Evolutionary conservation across 1,140 invertebrate genomes (phyloP).

Genomic region (Leptestheria dahalacensis): DNA sequence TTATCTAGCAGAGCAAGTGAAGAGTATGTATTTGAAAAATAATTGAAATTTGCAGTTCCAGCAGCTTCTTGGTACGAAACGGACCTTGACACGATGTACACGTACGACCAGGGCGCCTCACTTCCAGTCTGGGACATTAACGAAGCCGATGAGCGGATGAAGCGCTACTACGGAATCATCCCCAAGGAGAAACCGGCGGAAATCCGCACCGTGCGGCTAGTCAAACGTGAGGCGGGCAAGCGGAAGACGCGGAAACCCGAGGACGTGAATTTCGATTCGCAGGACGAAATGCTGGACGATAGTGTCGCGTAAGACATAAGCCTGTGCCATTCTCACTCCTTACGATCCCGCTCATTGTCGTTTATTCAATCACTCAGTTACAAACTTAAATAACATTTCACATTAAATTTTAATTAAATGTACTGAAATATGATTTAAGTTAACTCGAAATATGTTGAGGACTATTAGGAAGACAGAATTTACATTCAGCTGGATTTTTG

Average conservation of each 20-base stretch:
- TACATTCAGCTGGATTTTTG: too few relatives aligned
- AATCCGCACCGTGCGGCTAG: constrained; percentile 82
- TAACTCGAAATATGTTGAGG: too few relatives aligned
- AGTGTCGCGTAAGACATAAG: background rate
- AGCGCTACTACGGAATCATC: constrained; percentile 44
- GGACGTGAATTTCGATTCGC: background rate
- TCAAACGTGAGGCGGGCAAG: constrained; percentile 76
- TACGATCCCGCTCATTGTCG: too few relatives aligned
- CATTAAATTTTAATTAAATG: too few relatives aligned
- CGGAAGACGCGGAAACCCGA: constrained; percentile 34
- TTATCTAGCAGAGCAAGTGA: too few relatives aligned
- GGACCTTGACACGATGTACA: constrained; percentile 63
- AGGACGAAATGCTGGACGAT: constrained; percentile 10
- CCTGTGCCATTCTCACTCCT: too few relatives aligned
- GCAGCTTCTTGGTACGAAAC: constrained; percentile 61
- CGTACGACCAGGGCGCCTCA: constrained; percentile 32
- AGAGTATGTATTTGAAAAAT: too few relatives aligned
- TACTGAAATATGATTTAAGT: too few relatives aligned
- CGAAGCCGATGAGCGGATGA: constrained; percentile 41
- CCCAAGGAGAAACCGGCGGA: constrained; percentile 60
- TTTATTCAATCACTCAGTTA: too few relatives aligned
- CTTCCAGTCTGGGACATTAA: constrained; percentile 29
- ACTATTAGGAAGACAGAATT: too few relatives aligned
- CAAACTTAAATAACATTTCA: too few relatives aligned
- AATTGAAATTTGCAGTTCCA: too few relatives aligned